These are phyloP conservation scores for Semnopithecus entellus DNA, from an alignment of 2,113 vertebrate genomes.

Conservation along the genomic window DNA sequence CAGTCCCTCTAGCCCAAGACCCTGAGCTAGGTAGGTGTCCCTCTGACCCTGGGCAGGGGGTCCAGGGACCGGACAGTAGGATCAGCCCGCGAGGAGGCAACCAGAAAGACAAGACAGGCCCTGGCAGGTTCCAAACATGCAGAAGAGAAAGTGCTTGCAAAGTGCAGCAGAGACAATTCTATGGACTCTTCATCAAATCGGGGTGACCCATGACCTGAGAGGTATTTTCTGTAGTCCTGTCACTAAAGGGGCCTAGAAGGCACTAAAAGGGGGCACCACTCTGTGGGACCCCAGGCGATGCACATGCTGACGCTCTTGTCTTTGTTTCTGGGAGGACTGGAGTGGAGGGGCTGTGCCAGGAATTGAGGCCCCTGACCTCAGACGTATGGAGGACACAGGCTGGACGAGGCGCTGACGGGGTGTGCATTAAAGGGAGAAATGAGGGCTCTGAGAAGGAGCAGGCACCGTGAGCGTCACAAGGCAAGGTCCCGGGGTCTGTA, in stretches of 20 bases:
- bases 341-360: neutral
- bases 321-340: neutral
- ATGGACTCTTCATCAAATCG: too few species aligned
- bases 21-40: neutral
- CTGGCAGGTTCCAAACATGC: neutral
- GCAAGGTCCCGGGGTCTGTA: neutral
- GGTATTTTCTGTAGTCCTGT: neutral
- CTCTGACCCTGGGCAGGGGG: neutral
- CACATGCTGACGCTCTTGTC: too few species aligned
- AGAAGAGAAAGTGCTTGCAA: neutral
- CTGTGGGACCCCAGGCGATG: neutral
- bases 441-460: neutral
- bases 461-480: rapidly evolving
- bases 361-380: neutral
- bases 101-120: too few species aligned
- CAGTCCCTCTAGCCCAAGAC: neutral
- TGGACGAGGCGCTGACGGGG: too few species aligned
- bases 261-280: rapidly evolving
- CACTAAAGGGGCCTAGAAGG: too few species aligned
- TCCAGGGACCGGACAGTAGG: too few species aligned
- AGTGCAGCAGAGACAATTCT: rapidly evolving
- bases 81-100: too few species aligned
- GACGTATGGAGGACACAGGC: neutral
- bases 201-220: rapidly evolving
- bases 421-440: neutral